Conservation (phyloP, 2,797 vertebrate species). For the Thunnus albacares region DNA sequence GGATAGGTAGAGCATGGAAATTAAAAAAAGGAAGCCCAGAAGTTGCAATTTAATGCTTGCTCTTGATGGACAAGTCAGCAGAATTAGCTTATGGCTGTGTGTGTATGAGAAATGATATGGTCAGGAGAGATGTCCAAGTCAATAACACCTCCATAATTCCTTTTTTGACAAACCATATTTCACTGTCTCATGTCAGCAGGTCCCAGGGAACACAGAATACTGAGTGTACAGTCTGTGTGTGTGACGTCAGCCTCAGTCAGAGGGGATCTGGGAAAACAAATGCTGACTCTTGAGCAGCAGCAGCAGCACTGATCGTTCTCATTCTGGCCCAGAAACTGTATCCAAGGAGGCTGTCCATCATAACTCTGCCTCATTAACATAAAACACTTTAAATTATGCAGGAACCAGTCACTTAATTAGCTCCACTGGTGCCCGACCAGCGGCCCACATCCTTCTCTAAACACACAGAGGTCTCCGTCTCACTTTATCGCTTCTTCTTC, state of each 20-base stretch:
- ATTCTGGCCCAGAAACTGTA: slow-evolving; percentile 38
- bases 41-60: slow-evolving; percentile 30
- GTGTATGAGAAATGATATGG: background rate
- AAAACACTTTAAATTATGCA: slow-evolving; percentile 71
- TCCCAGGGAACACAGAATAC: background rate
- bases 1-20: background rate
- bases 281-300: slow-evolving; percentile 38
- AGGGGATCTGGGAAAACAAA: slow-evolving; percentile 44
- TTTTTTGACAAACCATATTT: background rate
- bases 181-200: too few species aligned
- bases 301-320: slow-evolving; percentile 37
- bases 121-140: background rate
- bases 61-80: slow-evolving; percentile 56
- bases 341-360: slow-evolving; percentile 52
- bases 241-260: slow-evolving; percentile 36
- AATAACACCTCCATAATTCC: background rate
- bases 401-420: slow-evolving; percentile 68
- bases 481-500: background rate
- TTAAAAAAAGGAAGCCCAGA: background rate
- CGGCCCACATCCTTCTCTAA: slow-evolving; percentile 36
- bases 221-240: background rate
- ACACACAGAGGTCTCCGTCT: slow-evolving; percentile 15
- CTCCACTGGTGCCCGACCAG: slow-evolving; percentile 66
- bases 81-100: slow-evolving; percentile 28
- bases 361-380: slow-evolving; percentile 59